phyloP scores from a whole-genome alignment of 1,140 invertebrate genomes.

The Carposina sasakii region DNA sequence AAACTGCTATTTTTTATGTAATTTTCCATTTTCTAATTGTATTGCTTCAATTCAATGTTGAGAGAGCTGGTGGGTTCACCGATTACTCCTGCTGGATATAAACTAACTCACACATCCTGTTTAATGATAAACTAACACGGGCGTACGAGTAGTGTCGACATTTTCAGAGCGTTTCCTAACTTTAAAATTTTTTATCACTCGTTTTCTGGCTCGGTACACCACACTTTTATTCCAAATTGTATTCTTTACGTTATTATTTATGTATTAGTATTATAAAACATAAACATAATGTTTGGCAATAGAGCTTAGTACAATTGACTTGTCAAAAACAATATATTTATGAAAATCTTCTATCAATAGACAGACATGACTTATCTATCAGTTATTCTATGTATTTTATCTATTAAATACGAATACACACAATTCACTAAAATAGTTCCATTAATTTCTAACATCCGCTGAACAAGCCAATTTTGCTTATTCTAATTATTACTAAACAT shows the following conservation, averaged over 20 bases:
- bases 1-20: no score
- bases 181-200: slow-evolving; percentile 56
- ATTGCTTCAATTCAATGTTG: slow-evolving; percentile 43
- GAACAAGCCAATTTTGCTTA: no score
- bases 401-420: no score
- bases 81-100: no score
- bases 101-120: no score
- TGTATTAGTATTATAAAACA: neutral
- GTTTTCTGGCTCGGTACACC: slow-evolving; percentile 43
- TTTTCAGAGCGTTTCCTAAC: slow-evolving; percentile 46
- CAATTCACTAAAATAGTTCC: no score
- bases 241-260: neutral
- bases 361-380: no score
- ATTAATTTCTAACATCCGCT: no score
- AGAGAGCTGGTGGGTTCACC: no score
- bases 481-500: no score
- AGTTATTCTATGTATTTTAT: no score
- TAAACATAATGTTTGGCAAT: neutral
- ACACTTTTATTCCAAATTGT: neutral
- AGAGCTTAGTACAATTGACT: neutral
- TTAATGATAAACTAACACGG: slow-evolving; percentile 48
- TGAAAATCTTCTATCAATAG: no score
- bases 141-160: slow-evolving; percentile 18
- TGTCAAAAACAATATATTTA: neutral
- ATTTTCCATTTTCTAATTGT: slow-evolving; percentile 19